phyloP scores from a whole-genome alignment of 2,888 invertebrate species.

The Papilio gigon region DNA sequence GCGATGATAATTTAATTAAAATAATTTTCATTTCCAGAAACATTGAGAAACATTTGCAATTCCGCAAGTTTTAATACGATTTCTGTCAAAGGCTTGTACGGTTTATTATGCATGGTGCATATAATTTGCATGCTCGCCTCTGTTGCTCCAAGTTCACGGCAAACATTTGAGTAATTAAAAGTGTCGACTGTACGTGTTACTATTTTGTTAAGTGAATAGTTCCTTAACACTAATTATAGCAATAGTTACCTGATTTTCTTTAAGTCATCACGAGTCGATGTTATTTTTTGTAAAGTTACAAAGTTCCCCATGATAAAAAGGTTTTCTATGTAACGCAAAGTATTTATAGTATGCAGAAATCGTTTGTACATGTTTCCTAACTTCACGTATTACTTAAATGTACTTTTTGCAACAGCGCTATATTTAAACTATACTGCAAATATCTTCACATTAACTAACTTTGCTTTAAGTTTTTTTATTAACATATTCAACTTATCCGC shows the following conservation, averaged over 20 bases:
- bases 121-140: constrained; percentile 24
- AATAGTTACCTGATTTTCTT: neutral
- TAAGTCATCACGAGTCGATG: too few relatives aligned
- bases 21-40: constrained; percentile 11
- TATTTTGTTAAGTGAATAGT: neutral
- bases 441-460: too few relatives aligned
- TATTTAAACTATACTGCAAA: too few relatives aligned
- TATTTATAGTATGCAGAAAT: too few relatives aligned
- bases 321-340: too few relatives aligned
- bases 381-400: too few relatives aligned
- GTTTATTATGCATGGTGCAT: constrained; percentile 33
- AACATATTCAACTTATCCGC: too few relatives aligned
- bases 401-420: too few relatives aligned
- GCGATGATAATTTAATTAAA: constrained; percentile 23
- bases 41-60: constrained; percentile 32
- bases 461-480: too few relatives aligned
- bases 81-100: constrained; percentile 22
- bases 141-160: constrained; percentile 13
- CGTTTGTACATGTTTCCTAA: too few relatives aligned
- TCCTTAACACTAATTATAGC: neutral
- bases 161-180: constrained; percentile 25
- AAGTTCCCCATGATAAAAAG: too few relatives aligned
- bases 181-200: neutral
- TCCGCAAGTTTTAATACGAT: constrained; percentile 32
- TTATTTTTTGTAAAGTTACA: too few relatives aligned